Conservation (phyloP, 1,140 invertebrate genomes). For the Drosophila azteca region DNA sequence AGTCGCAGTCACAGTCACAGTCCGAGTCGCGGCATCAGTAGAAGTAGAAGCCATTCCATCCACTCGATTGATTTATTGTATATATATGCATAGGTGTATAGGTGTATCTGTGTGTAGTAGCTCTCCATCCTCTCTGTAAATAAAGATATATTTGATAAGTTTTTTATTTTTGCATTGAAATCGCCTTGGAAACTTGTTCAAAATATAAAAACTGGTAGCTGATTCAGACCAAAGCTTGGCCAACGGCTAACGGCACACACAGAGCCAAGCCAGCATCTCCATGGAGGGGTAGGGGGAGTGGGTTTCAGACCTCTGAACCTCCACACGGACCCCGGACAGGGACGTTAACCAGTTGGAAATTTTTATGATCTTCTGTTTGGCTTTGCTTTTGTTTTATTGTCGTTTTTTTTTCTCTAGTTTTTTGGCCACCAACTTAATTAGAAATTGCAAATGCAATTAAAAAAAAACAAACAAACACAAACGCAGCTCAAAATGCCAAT, state of each 20-base stretch:
- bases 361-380: constrained; percentile 41
- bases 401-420: no score
- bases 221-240: constrained; percentile 66
- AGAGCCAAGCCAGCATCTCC: neutral
- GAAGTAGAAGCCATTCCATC: constrained; percentile 8
- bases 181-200: constrained; percentile 62
- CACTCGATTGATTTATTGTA: constrained; percentile 48
- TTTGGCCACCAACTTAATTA: constrained; percentile 67
- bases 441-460: constrained; percentile 80
- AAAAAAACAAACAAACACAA: constrained; percentile 39
- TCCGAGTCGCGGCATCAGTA: neutral
- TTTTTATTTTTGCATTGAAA: constrained; percentile 51
- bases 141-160: constrained; percentile 67
- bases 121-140: constrained; percentile 52
- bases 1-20: no score
- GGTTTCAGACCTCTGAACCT: constrained; percentile 33
- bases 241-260: constrained; percentile 71
- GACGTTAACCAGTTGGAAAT: constrained; percentile 56
- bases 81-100: no score
- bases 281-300: no score
- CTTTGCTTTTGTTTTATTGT: constrained; percentile 14
- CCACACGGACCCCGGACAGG: constrained; percentile 1
- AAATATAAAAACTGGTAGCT: constrained; percentile 57
- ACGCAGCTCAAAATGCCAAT: constrained; percentile 42
- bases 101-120: neutral